Evolutionary conservation across 2,888 invertebrate genomes (phyloP), one percentile per base, ranked within the genome.

Genomic region (Lepidonotus clava): DNA sequence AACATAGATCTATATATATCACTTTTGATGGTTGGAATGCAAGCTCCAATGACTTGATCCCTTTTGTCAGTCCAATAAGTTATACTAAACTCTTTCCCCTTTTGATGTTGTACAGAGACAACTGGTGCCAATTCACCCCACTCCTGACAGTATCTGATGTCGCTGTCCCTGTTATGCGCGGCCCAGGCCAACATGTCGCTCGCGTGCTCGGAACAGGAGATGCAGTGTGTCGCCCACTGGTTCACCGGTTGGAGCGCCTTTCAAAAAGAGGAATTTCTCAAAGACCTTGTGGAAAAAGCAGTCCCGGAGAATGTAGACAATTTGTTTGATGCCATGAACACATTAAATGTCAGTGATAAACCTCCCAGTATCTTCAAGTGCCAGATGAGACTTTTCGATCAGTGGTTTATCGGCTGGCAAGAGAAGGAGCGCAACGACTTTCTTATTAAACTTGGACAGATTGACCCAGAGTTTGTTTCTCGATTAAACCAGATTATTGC

Each of bases 361-460:
- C 94, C 94, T 41, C 94, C 94, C 8, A 93, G 92, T 86, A 93
- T 94, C 40, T 94, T 94, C 89, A 92, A 94, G 89, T 94, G 94
- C 87, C 94, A 94, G 89, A 89, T 94, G 88, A 94, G 94, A 88
- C 90, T 94, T 4, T 94, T 94, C 89, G 91, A 90, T 51, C 92
- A 94, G 88, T 94, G 94, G 94, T 94, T 93, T 90, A 91, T 91
- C 40, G 88, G 89, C 4, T 94, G 94, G 94, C 91, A 91, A 86
- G 91, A 92, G 38, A 89, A 90, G 83, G 92, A 94, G 40, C 90
- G 92, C 51, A 91, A 91, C 83, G 90, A 91, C 56, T 92, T 94
- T 85, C 88, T 94, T 86, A 87, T 91, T 11, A 91, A 92, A 88
- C 90, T 94, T 11, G 91, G 91, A 86, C 90, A 90, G 53, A 87